Evolutionary conservation across 2,113 vertebrate species (phyloP).

Genomic region (Axis porcinus): DNA sequence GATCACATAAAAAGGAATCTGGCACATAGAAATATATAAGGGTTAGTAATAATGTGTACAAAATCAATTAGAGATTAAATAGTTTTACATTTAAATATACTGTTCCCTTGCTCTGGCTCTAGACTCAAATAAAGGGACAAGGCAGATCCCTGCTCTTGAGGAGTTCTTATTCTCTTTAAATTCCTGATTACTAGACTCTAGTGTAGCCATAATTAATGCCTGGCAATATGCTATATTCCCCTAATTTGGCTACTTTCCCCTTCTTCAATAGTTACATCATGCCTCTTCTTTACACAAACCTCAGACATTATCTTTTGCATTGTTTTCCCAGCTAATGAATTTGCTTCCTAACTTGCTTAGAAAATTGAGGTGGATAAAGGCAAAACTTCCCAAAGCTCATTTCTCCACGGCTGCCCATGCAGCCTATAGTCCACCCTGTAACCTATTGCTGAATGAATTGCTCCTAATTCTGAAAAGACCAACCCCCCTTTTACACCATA

Average conservation of each 20-base stretch:
- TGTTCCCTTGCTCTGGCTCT: neutral
- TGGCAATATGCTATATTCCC: neutral
- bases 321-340: neutral
- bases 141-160: neutral
- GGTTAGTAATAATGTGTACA: neutral
- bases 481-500: neutral
- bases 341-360: neutral
- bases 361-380: neutral
- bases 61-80: neutral
- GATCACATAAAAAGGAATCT: neutral
- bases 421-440: neutral
- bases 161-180: neutral
- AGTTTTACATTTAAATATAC: neutral
- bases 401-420: neutral
- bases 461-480: neutral
- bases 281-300: neutral
- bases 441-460: neutral
- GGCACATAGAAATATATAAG: neutral
- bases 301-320: neutral
- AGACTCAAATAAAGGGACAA: neutral
- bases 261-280: neutral
- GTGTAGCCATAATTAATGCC: neutral
- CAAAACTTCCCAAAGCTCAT: neutral
- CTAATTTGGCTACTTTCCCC: neutral
- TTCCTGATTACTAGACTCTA: neutral